A percentile compares a stretch with the other conserved stretches of the same genome.
phyloP scores from a whole-genome alignment of 2,888 invertebrate species.

The Iphiclides podalirius region DNA sequence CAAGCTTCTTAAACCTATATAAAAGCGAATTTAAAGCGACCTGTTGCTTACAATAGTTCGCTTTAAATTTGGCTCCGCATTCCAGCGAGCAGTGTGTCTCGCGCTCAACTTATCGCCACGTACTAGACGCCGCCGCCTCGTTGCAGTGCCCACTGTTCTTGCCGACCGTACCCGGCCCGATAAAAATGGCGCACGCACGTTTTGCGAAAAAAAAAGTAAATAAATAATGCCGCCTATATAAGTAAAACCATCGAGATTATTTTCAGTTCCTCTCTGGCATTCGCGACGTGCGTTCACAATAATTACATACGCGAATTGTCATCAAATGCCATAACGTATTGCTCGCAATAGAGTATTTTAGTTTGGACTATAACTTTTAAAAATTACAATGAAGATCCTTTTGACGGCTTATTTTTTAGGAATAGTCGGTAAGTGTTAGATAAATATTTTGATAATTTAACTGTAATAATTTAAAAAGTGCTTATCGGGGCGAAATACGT shows the following conservation, averaged over 20 bases:
- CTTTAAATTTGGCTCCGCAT: background rate
- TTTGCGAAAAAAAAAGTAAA: conserved; percentile 25
- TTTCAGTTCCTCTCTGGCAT: conserved; percentile 14
- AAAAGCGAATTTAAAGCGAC: no score
- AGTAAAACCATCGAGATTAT: conserved; percentile 3
- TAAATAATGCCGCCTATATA: conserved; percentile 15
- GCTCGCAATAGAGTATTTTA: no score
- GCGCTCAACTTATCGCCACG: conserved; percentile 3
- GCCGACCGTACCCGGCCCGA: conserved; percentile 13
- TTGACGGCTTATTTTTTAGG: conserved; percentile 9
- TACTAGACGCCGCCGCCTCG: conserved; percentile 6
- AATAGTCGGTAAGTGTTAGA: conserved; percentile 10
- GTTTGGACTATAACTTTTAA: background rate
- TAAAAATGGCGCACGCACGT: conserved; percentile 23
- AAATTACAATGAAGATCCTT: conserved; percentile 5
- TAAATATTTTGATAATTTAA: background rate
- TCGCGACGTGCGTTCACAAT: conserved; percentile 5
- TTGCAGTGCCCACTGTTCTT: conserved; percentile 14
- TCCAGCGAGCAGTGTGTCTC: conserved; percentile 1
- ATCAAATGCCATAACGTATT: no score
- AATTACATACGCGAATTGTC: background rate
- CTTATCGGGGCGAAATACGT: no score
- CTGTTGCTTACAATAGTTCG: no score
- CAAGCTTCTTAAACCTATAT: no score
- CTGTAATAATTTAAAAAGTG: no score